Evolutionary conservation across 2,113 vertebrate species (phyloP).

Genomic region (Probosciger aterrimus): DNA sequence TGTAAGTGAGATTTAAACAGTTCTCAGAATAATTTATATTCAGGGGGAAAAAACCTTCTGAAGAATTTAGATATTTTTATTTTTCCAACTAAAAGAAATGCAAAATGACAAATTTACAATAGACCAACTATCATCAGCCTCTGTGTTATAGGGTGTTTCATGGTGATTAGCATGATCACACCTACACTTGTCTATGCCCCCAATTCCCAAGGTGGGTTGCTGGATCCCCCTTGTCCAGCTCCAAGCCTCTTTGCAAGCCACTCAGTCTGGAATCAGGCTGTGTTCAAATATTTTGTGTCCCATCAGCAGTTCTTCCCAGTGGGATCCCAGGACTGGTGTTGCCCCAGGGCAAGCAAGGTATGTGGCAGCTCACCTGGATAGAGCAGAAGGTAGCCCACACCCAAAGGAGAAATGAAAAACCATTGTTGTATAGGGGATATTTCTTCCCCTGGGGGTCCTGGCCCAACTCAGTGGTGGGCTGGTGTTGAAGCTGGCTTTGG

Average conservation of each 20-base stretch:
- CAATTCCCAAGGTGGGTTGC: background rate
- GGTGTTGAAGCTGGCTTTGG: background rate
- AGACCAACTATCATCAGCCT: background rate
- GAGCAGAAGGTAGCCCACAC: background rate
- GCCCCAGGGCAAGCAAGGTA: background rate
- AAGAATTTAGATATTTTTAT: background rate
- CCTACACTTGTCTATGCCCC: accelerated
- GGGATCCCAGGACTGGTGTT: accelerated
- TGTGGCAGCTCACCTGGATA: background rate
- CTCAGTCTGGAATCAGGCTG: background rate
- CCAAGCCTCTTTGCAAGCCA: background rate
- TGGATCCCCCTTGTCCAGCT: background rate
- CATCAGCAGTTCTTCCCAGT: background rate
- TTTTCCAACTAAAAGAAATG: background rate
- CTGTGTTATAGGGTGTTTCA: accelerated
- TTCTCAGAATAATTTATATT: background rate
- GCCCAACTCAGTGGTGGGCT: background rate
- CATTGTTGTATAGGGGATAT: background rate
- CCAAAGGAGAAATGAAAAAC: background rate
- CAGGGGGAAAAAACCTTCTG: accelerated
- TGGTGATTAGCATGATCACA: background rate
- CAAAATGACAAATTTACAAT: background rate
- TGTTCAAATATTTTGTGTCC: background rate
- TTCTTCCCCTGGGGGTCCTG: background rate
- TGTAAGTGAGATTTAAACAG: background rate